Conservation (phyloP, 2,113 vertebrate species). For the Oceanites oceanicus region DNA sequence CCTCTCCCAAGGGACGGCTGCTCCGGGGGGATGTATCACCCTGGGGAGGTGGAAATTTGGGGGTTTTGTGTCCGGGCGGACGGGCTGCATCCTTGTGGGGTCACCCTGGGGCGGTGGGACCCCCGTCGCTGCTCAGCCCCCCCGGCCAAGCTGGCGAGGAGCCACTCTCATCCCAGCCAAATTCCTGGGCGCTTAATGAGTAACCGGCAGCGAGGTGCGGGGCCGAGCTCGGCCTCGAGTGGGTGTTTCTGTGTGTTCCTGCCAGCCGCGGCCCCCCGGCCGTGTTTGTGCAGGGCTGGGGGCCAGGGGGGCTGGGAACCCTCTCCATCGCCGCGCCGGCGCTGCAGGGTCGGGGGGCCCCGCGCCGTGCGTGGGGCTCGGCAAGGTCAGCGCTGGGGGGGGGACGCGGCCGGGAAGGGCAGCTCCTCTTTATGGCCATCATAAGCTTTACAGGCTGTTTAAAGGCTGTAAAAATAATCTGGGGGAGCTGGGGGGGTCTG, state of each 20-base stretch:
- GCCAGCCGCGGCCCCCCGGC: neutral
- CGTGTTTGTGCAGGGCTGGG: neutral
- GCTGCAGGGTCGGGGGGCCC: neutral
- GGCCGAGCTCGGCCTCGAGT: neutral
- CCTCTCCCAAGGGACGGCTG: fast-evolving
- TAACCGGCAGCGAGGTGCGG: neutral
- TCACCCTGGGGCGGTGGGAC: fast-evolving
- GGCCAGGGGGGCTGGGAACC: neutral
- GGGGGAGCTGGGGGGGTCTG: neutral
- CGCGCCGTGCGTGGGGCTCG: fast-evolving
- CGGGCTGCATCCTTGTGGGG: fast-evolving
- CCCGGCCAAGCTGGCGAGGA: neutral
- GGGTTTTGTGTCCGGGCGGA: fast-evolving
- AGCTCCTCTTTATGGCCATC: neutral
- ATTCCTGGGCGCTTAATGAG: conserved; percentile 32
- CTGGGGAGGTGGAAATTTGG: neutral
- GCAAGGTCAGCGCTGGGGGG: neutral
- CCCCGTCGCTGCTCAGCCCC: neutral
- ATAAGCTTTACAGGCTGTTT: neutral
- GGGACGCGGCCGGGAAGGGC: neutral
- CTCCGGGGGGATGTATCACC: fast-evolving
- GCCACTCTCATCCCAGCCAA: neutral
- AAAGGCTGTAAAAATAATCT: neutral
- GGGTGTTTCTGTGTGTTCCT: neutral
- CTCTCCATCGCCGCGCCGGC: neutral